Base-by-base conservation (phyloP, 2,113 vertebrate species). In the Passer montanus region DNA sequence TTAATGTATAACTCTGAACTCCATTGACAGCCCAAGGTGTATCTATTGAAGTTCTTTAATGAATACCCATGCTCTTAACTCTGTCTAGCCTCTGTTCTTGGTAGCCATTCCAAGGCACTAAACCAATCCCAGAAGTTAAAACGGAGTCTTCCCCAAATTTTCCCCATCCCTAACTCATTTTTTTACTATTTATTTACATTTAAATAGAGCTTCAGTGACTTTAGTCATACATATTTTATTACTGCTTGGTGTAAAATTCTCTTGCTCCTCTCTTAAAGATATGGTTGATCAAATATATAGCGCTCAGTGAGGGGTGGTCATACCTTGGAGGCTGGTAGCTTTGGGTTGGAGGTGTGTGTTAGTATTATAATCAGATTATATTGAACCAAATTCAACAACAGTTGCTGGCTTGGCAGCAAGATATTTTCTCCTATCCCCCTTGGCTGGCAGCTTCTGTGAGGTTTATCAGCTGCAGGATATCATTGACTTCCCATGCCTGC, bases 231-330 rank as follows among this genome's bases (percentile, higher is more conserved):
- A 39, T n/a, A 23, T 37, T 33, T 46, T 53, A 33, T 53, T 35
- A 31, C 13, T 47, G 19, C 41, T 22, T 8, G 8, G 20, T 68
- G 24, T 46, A 41, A 82, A 60, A 60, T 75, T 68, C 6, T 68
- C 47, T 35, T 31, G 24, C 11, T 60, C 50, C 10, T 52, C 6
- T 60, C 24, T 41, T 41, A 68, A 46, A 68, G 9, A 46, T 39
- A 10, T 26, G 35, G 24, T 68, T 30, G 56, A 47, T 47, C 47
- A 83, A 69, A 69, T 76, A 83, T 10, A 41, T 5, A 62, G 10
- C 68, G 6, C 13, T 41, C 39, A 22, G 24, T 31, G 28, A 60
- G 24, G 5, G 5, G 4, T 41, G 5, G 2, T 68, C 0, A 0
- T 31, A 41, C 11, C 30, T 75, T 62, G n/a, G 47, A 55, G 47